Evolutionary conservation across 2,113 vertebrate species (phyloP).

Genomic region (Rhynchomys soricoides): DNA sequence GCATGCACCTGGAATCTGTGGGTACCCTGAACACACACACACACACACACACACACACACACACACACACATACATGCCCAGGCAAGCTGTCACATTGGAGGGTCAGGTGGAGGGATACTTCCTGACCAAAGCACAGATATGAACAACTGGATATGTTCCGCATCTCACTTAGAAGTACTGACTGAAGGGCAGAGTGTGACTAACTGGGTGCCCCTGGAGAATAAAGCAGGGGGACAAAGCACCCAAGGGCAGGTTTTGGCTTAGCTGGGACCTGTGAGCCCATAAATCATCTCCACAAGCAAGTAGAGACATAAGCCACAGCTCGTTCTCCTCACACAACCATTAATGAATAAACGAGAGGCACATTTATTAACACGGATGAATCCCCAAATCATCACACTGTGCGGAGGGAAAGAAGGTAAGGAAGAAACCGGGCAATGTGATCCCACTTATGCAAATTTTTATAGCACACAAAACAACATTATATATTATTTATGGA

Average conservation of each 20-base stretch:
- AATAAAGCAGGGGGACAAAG: background rate
- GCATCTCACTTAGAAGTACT: background rate
- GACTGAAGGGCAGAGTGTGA: too few species aligned
- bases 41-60: too few species aligned
- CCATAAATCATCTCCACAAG: background rate
- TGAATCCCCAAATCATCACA: background rate
- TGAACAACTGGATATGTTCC: background rate
- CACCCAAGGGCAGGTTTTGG: background rate
- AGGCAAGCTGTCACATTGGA: background rate
- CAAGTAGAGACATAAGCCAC: background rate
- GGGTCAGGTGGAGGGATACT: too few species aligned
- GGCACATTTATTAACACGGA: background rate
- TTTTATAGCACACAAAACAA: slow-evolving; percentile 32
- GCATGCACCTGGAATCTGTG: background rate
- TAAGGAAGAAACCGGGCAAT: background rate
- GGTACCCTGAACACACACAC: background rate
- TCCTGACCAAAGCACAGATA: background rate
- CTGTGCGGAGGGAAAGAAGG: background rate
- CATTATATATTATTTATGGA: slow-evolving; percentile 11
- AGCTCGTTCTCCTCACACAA: background rate
- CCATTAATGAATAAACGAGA: background rate
- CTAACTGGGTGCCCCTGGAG: background rate
- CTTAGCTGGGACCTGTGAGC: background rate
- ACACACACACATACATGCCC: too few species aligned
- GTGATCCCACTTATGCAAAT: slow-evolving; percentile 14